Evolutionary conservation across 2,888 invertebrate species (phyloP), one percentile per base, ranked within the genome.

Genomic region (Listrodromus nycthemerus): DNA sequence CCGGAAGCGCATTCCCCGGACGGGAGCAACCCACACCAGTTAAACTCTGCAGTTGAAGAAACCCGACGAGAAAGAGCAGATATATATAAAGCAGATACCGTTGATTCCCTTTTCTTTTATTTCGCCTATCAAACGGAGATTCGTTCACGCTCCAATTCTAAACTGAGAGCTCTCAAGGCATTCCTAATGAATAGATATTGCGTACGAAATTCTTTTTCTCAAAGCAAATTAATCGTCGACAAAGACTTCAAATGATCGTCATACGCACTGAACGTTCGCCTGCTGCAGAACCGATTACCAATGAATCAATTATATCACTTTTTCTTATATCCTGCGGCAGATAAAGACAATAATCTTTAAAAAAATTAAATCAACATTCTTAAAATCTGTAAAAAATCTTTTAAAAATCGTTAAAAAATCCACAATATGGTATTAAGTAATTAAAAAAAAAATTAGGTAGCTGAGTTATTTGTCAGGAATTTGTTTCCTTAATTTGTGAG

Each of bases 101-200:
- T 84, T 79, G 84, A 79, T 84, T 81, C 45, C 27, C 45, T 67
- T 76, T 75, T 74, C 77, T 78, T 63, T 50, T 65, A 30, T 69
- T 84, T 63, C 50, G 52, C 70, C 41, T 73, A 78, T 79, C 79
- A 73, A 81, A 79, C 75, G 66, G 50, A 67, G 66, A 75, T 82
- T 71, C 80, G 71, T 82, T 82, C 79, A 65, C 71, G 84, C 84
- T 82, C 81, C 75, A 79, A 79, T 82, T 84, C 78, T 63, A 45
- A 79, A 66, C 41, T 37, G 48, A 76, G 61, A 71, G 41, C 75
- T 76, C 55, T 71, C 45, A 27, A 27, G 21, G n/a, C 41, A 79
- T 79, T 71, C 67, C 33, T 24, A 66, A 82, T 84, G 75, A 84
- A 82, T 81, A 48, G 50, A 82, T 71, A 52, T 37, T 30, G 19